Base-by-base conservation (phyloP, 2,113 vertebrate genomes). In the Gymnocephalus cernua region DNA sequence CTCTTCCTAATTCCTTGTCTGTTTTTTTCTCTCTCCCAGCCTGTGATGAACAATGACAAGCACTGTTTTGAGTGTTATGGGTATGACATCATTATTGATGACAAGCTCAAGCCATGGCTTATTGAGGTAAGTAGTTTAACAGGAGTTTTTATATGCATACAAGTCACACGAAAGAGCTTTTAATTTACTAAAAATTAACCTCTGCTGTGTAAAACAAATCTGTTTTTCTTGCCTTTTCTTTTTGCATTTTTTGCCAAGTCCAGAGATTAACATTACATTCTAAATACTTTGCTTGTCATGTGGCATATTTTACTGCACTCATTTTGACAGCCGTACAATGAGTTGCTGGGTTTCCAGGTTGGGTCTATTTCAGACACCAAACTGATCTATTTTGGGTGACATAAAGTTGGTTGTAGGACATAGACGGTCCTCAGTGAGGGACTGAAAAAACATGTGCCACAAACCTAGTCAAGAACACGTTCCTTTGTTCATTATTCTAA, bases 1-100 rank as follows among this genome's bases (percentile, higher is more conserved):
- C 50, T 68, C 57, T 21, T 29, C 9, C 53, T 76, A 12, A 85
- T 21, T 48, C 8, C 3, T 12, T 35, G 1, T 29, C 8, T 64
- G 10, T 73, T 5, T 47, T 38, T 69, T 57, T 66, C 15, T 73
- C 53, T 45, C 44, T 79, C 8, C 0, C 83, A 99, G 98, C 97
- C 98, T 1, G 97, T 99, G 83, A 99, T 99, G 97, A 99, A 97
- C 93, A 99, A 99, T 5, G 98, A 99, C 93, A 99, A 99, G 77
- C 98, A 99, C 91, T 99, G 98, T 93, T 99, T 99, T 47, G 98
- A 99, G 68, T 99, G 98, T 86, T 99, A 99, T 0, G 98, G 98
- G 16, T 99, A 99, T 59, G 98, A 99, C 92, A 99, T 99, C 94
- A 99, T 99, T 81, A 98, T 99, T 11, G 98, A 99, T 54, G 98